Conservation (phyloP, 1,140 invertebrate genomes). For the Bradysia coprophila region DNA sequence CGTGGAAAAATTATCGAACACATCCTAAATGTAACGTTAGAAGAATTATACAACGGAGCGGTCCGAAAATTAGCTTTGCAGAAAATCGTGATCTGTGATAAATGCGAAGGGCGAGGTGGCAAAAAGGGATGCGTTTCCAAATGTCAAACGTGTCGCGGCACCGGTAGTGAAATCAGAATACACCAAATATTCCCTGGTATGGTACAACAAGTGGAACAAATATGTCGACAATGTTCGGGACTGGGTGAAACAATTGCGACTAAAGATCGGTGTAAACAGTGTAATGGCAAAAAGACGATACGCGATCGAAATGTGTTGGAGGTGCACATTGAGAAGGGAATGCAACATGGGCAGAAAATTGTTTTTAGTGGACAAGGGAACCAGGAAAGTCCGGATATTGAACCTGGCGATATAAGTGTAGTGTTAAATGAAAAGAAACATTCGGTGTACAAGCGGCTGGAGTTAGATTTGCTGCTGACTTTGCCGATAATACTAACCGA, state of each 20-base stretch:
- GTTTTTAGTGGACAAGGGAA: conserved; percentile 91
- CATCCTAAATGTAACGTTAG: conserved; percentile 78
- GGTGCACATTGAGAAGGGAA: conserved; percentile 95
- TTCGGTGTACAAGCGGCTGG: conserved; percentile 53
- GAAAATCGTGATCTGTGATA: conserved; percentile 94
- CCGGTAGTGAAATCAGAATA: conserved; percentile 79
- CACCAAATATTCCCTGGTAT: conserved; percentile 89
- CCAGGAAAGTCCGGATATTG: conserved; percentile 86
- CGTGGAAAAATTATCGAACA: conserved; percentile 90
- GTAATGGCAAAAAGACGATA: conserved; percentile 78
- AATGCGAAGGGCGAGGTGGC: conserved; percentile 88
- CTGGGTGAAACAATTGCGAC: conserved; percentile 70
- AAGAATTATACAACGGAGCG: conserved; percentile 93
- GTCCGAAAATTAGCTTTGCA: conserved; percentile 87
- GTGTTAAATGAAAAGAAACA: conserved; percentile 96
- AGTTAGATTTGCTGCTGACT: conserved; percentile 72
- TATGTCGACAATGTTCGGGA: conserved; percentile 77
- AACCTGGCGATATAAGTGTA: conserved; percentile 92
- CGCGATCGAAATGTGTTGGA: conserved; percentile 90
- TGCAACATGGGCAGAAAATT: conserved; percentile 94
- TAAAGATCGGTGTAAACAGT: conserved; percentile 86
- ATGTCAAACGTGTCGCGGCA: conserved; percentile 74
- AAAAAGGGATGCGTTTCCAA: conserved; percentile 88
- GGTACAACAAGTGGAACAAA: conserved; percentile 88
- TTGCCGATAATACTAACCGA: conserved; percentile 80